Evolutionary conservation across 2,113 vertebrate genomes (phyloP).

Genomic region (Anhinga rufa): DNA sequence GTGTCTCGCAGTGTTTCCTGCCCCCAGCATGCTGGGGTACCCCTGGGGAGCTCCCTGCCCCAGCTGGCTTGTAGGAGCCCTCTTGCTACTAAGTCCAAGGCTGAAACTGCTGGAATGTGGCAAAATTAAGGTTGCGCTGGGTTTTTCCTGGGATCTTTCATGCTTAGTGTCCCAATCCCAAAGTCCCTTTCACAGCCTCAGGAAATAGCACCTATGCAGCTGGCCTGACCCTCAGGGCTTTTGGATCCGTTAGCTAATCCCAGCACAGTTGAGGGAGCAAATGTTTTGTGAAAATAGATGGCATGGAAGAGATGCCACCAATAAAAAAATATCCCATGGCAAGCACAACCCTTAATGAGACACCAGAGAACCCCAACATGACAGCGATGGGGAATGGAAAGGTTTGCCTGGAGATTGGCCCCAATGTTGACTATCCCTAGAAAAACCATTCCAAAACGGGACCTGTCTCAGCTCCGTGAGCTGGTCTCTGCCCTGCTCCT

Average conservation of each 20-base stretch:
- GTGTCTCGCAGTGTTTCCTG: neutral
- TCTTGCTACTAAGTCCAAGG: neutral
- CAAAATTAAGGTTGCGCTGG: neutral
- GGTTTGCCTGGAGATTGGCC: fast-evolving
- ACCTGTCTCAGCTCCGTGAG: neutral
- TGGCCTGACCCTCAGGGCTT: neutral
- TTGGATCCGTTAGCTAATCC: neutral
- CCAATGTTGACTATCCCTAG: neutral
- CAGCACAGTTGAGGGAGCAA: neutral
- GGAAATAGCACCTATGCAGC: neutral
- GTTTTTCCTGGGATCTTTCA: neutral
- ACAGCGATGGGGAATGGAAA: neutral
- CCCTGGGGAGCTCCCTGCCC: neutral
- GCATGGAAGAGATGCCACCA: neutral
- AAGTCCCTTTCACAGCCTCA: neutral
- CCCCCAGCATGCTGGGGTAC: neutral
- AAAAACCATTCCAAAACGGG: neutral
- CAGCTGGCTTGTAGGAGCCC: neutral
- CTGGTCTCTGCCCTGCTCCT: neutral
- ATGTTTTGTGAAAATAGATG: neutral
- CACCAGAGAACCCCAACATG: neutral
- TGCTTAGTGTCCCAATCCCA: neutral
- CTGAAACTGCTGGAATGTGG: neutral
- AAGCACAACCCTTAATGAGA: neutral
- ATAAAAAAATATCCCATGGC: neutral